These are phyloP conservation scores for Wiebesia pumilae DNA, from an alignment of 1,140 invertebrate species.

Conservation along the genomic window DNA sequence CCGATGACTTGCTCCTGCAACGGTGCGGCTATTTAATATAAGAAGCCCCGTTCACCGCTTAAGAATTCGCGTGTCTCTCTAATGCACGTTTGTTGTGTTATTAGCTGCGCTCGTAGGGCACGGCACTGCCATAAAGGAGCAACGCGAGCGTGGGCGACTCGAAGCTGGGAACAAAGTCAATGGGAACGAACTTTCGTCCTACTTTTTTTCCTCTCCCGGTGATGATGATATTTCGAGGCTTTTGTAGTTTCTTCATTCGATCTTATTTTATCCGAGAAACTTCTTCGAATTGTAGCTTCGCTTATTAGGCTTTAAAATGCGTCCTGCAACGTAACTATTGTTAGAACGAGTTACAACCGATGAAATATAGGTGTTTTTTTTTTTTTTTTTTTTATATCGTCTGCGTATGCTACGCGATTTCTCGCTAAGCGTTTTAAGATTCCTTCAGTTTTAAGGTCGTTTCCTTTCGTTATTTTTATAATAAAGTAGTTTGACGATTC, in stretches of 20 bases:
- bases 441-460: not conserved
- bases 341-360: not conserved
- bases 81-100: not conserved
- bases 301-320: not conserved
- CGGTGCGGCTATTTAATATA: not conserved
- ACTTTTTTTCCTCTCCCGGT: not conserved
- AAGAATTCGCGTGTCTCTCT: conserved; percentile 14
- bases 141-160: conserved; percentile 27
- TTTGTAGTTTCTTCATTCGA: not conserved
- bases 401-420: not conserved
- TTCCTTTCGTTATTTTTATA: no score
- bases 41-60: not conserved
- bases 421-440: not conserved
- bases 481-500: no score
- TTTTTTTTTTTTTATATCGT: not conserved
- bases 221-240: not conserved
- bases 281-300: no score
- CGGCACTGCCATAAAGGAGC: not conserved
- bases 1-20: not conserved
- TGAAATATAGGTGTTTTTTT: not conserved
- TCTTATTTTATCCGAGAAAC: no score
- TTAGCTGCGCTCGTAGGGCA: conserved; percentile 15
- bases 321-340: not conserved
- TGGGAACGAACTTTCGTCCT: conserved; percentile 1
- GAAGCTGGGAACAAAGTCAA: not conserved